These are phyloP conservation scores for Onychomys arenicola DNA, from an alignment of 2,797 vertebrate genomes.

Conservation along the genomic window DNA sequence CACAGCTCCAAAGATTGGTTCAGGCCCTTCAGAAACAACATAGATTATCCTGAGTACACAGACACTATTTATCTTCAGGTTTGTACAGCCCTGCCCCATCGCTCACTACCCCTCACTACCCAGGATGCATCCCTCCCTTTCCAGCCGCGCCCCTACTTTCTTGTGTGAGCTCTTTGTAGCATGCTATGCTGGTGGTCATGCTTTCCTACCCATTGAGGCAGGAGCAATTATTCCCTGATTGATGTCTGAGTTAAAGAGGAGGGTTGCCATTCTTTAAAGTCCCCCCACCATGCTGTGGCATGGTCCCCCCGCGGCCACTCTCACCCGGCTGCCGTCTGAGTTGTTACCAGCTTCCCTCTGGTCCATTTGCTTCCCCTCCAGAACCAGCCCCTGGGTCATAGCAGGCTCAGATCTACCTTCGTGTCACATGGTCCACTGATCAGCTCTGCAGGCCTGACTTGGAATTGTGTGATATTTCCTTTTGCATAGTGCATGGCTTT, in stretches of 20 bases:
- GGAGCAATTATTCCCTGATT: neutral
- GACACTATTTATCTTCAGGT: neutral
- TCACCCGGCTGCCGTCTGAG: neutral
- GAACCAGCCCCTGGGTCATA: neutral
- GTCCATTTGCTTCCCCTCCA: neutral
- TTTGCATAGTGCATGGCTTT: neutral
- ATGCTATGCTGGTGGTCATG: neutral
- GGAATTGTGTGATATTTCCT: neutral
- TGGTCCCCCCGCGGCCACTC: neutral
- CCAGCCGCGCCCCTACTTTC: neutral
- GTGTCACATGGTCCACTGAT: neutral
- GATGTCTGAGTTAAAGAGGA: neutral
- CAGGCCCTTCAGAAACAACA: neutral
- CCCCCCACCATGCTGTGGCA: neutral
- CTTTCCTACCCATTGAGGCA: neutral
- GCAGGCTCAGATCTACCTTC: neutral
- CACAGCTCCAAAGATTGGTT: neutral
- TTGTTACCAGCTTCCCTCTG: neutral
- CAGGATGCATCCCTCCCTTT: neutral
- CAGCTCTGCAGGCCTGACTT: neutral
- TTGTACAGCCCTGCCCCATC: neutral
- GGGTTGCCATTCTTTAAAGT: neutral
- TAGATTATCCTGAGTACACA: neutral
- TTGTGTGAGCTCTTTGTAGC: too few species aligned
- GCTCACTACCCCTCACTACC: neutral